Conservation (phyloP, 2,113 vertebrate genomes). For the Crotalus helleri region DNA sequence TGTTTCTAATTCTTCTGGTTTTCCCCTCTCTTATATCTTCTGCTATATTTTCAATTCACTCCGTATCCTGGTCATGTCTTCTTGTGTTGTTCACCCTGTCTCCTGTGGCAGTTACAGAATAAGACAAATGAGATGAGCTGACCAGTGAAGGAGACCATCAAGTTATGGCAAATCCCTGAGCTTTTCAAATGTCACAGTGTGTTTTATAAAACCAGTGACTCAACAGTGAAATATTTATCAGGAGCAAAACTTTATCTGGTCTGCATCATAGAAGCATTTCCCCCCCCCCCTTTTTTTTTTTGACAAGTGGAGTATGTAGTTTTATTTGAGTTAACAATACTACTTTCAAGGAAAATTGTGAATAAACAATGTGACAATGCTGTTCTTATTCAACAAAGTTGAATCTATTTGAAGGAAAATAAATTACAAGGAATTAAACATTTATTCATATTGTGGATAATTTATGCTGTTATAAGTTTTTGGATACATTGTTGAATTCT, state of each 20-base stretch:
- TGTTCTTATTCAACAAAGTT: not conserved
- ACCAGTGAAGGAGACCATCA: not conserved
- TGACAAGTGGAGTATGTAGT: not conserved
- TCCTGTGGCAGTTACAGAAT: not conserved
- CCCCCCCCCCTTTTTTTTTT: not conserved
- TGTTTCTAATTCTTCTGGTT: not conserved
- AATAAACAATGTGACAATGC: not conserved
- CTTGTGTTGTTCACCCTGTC: not conserved
- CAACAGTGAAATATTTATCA: no score
- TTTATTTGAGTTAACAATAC: not conserved
- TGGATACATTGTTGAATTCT: not conserved
- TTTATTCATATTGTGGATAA: not conserved
- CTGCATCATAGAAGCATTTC: not conserved
- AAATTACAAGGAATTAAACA: not conserved
- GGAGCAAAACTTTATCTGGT: not conserved
- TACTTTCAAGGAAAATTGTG: not conserved
- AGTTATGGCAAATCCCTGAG: not conserved
- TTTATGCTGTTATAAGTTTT: not conserved
- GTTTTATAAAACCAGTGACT: not conserved
- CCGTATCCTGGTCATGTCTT: not conserved
- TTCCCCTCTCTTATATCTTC: not conserved
- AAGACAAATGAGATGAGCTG: not conserved
- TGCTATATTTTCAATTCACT: not conserved
- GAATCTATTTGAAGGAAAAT: not conserved
- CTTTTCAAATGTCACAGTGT: not conserved